Evolutionary conservation across 2,888 invertebrate species (phyloP).

Genomic region (Harpalus rufipes): DNA sequence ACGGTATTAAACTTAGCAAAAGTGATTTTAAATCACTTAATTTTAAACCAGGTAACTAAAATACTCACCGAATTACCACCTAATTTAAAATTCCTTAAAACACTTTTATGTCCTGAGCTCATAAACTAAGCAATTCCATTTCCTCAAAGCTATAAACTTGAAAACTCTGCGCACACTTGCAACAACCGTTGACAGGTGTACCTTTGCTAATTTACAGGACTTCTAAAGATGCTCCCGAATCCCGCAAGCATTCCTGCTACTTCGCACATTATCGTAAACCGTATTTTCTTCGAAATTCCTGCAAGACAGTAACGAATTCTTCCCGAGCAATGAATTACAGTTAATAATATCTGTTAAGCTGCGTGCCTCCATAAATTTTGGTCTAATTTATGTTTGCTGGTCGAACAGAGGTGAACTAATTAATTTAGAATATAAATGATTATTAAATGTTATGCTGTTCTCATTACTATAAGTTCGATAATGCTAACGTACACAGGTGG

Average conservation of each 20-base stretch:
- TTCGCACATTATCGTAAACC: not conserved
- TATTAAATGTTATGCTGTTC: slow-evolving; percentile 60
- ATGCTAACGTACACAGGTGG: slow-evolving; percentile 13
- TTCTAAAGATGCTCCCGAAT: not conserved
- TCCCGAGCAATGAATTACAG: slow-evolving; percentile 60
- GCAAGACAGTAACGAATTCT: not conserved
- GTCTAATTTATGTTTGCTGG: slow-evolving; percentile 59
- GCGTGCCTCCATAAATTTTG: slow-evolving; percentile 58
- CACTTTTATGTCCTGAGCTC: slow-evolving; percentile 38
- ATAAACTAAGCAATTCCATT: slow-evolving; percentile 54
- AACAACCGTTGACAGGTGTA: slow-evolving; percentile 47
- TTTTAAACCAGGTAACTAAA: slow-evolving; percentile 36
- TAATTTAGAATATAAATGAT: slow-evolving; percentile 66
- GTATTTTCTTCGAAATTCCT: not conserved
- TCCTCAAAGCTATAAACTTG: slow-evolving; percentile 47
- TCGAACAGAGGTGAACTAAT: slow-evolving; percentile 58
- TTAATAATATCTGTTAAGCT: slow-evolving; percentile 64
- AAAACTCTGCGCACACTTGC: slow-evolving; percentile 40
- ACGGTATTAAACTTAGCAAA: not conserved
- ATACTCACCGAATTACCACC: slow-evolving; percentile 43
- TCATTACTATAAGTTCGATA: slow-evolving; percentile 53
- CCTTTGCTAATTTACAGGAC: slow-evolving; percentile 16
- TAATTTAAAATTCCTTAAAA: slow-evolving; percentile 47
- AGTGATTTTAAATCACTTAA: slow-evolving; percentile 35
- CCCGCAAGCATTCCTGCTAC: not conserved